Percentiles rank a stretch among this genome's conserved stretches.
Evolutionary conservation across 1,140 invertebrate genomes (phyloP).

Genomic region (Aphelinus atriplicis): DNA sequence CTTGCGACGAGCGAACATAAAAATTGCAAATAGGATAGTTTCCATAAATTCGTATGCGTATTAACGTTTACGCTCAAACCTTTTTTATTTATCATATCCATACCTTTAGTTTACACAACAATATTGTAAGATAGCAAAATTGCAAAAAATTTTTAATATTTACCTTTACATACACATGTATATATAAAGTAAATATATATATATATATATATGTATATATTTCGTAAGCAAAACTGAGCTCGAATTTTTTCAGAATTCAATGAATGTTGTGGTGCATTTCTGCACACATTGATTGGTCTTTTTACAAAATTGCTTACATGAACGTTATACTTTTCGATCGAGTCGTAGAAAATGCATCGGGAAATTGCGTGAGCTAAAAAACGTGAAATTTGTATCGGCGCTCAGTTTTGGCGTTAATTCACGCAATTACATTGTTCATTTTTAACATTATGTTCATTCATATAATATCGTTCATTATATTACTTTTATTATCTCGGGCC

Average conservation of each 20-base stretch:
- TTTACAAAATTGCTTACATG: not conserved
- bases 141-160: slow-evolving; percentile 12
- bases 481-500: slow-evolving; percentile 15
- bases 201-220: slow-evolving; percentile 15
- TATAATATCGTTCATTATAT: slow-evolving; percentile 18
- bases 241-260: not conserved
- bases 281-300: not conserved
- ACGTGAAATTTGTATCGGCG: slow-evolving; percentile 6
- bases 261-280: not conserved
- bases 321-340: not conserved
- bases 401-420: slow-evolving; percentile 30
- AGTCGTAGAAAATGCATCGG: slow-evolving; percentile 10
- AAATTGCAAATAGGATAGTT: slow-evolving; percentile 30
- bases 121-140: slow-evolving; percentile 18
- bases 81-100: slow-evolving; percentile 6
- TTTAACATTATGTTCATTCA: slow-evolving; percentile 11
- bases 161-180: not conserved
- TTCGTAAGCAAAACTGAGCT: slow-evolving; percentile 24
- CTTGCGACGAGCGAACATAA: slow-evolving; percentile 23
- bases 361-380: not conserved
- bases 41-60: not conserved
- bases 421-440: slow-evolving; percentile 22
- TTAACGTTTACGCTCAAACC: not conserved
- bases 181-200: not conserved
- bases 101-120: slow-evolving; percentile 28